Percentiles rank a stretch among this genome's conserved stretches.
phyloP scores from a whole-genome alignment of 1,140 invertebrate genomes.

The Lordiphosa collinella region DNA sequence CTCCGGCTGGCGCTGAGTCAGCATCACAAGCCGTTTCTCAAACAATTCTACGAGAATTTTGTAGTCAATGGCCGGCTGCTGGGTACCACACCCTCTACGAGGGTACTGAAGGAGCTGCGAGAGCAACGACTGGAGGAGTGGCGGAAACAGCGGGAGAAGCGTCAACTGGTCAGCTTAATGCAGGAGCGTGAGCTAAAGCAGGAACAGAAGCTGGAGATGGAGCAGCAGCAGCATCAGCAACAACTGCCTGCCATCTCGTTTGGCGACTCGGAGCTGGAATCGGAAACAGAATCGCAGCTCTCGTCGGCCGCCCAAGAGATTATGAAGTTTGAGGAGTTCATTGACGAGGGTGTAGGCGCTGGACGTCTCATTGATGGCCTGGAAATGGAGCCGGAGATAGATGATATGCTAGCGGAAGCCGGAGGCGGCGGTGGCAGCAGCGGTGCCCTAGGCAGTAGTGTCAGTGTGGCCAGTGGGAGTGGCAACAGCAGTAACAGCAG shows the following conservation, averaged over 20 bases:
- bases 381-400: slow-evolving; percentile 74
- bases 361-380: slow-evolving; percentile 75
- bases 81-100: slow-evolving; percentile 62
- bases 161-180: slow-evolving; percentile 29
- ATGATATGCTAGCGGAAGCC: slow-evolving; percentile 59
- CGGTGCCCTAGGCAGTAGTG: slow-evolving; percentile 48
- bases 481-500: slow-evolving; percentile 48
- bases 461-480: slow-evolving; percentile 49
- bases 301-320: slow-evolving; percentile 72
- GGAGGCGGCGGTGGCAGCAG: slow-evolving; percentile 47
- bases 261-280: slow-evolving; percentile 67
- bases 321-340: slow-evolving; percentile 76
- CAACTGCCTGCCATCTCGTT: slow-evolving; percentile 54
- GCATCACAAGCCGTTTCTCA: slow-evolving; percentile 72
- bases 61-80: slow-evolving; percentile 58
- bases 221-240: slow-evolving; percentile 37
- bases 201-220: slow-evolving; percentile 29
- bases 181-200: slow-evolving; percentile 34
- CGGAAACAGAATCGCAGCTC: slow-evolving; percentile 70
- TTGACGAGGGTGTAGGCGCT: slow-evolving; percentile 73
- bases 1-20: slow-evolving; percentile 61
- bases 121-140: slow-evolving; percentile 66
- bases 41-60: slow-evolving; percentile 71
- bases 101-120: slow-evolving; percentile 54
- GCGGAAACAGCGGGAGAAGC: slow-evolving; percentile 51